Evolutionary conservation across 2,113 vertebrate species (phyloP).

Genomic region (Pterocles orientalis): DNA sequence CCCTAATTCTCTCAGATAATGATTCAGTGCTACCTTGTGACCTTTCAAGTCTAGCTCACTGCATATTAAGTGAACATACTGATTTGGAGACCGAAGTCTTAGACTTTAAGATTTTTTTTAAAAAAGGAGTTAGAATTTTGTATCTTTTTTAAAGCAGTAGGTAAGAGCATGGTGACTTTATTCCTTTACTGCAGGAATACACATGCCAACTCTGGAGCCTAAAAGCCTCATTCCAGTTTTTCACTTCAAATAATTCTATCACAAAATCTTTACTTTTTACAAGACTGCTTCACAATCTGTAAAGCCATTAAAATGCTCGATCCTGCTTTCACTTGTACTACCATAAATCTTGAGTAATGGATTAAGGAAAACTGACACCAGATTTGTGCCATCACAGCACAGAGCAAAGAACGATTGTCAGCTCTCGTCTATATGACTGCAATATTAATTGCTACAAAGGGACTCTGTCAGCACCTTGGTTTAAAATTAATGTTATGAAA

Average conservation of each 20-base stretch:
- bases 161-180: neutral
- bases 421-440: neutral
- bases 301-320: neutral
- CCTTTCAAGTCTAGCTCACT: conserved; percentile 15
- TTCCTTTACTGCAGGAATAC: neutral
- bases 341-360: neutral
- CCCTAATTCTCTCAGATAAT: conserved; percentile 46
- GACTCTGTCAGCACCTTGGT: neutral
- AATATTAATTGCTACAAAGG: neutral
- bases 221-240: neutral
- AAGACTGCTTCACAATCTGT: neutral
- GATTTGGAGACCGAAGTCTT: neutral
- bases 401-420: neutral
- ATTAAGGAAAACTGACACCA: neutral
- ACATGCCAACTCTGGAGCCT: rapidly evolving
- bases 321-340: neutral
- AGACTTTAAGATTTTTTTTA: neutral
- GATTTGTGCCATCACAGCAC: neutral
- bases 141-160: neutral
- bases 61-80: neutral
- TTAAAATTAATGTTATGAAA: neutral
- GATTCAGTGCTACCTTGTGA: neutral
- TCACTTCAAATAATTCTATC: neutral
- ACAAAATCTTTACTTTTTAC: neutral
- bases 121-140: neutral